These are phyloP conservation scores for Thelohanellus kitauei DNA, from an alignment of 30 jellyfish, hydroid and myxozoan genomes.

Conservation along the genomic window DNA sequence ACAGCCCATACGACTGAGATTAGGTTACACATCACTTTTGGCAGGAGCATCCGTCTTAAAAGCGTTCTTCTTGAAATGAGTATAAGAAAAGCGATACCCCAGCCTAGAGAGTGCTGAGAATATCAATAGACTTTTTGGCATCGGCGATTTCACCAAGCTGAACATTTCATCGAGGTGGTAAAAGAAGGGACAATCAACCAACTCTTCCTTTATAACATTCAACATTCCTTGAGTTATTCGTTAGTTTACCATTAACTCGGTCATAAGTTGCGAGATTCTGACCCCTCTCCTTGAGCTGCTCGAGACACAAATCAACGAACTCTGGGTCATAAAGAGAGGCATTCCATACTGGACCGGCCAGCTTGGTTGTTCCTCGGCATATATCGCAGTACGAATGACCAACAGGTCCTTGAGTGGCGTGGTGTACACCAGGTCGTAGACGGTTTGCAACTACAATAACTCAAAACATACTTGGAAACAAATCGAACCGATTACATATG, in stretches of 20 bases:
- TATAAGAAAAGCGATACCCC: constrained; percentile 35
- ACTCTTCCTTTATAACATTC: constrained; percentile 34
- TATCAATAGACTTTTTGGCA: constrained; percentile 52
- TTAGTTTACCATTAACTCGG: constrained; percentile 22
- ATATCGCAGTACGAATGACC: background rate
- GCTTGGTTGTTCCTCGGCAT: background rate
- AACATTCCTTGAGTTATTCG: constrained; percentile 16
- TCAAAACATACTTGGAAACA: background rate
- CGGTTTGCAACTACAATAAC: background rate
- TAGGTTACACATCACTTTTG: too few species aligned
- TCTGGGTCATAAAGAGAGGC: constrained; percentile 25
- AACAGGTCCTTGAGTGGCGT: background rate
- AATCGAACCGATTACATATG: constrained; percentile 51
- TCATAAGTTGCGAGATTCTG: constrained; percentile 17
- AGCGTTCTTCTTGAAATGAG: constrained; percentile 55
- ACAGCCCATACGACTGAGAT: too few species aligned
- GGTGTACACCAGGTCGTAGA: background rate
- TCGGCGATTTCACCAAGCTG: constrained; percentile 27
- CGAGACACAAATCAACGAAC: constrained; percentile 17
- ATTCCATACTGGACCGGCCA: constrained; percentile 84
- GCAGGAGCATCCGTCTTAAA: constrained; percentile 69
- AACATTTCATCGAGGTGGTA: constrained; percentile 24
- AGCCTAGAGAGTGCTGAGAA: constrained; percentile 29
- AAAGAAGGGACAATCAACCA: constrained; percentile 31
- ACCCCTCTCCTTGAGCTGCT: constrained; percentile 8